A percentile compares a stretch with the other conserved stretches of the same genome.
Evolutionary conservation across 1,140 invertebrate genomes (phyloP).

Genomic region (Euschistus heros): DNA sequence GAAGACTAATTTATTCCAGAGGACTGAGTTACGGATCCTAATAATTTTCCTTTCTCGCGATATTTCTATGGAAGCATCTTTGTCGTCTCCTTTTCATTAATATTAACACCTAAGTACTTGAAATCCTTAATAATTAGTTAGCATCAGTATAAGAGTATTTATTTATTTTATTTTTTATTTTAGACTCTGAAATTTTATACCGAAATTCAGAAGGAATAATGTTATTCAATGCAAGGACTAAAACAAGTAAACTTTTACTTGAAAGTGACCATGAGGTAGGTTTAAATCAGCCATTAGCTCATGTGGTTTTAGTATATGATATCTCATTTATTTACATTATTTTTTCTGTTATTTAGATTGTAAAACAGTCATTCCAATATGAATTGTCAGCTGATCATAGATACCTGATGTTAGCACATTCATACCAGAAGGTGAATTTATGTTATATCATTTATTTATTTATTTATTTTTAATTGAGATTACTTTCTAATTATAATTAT

Average conservation of each 20-base stretch:
- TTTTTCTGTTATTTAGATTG: constrained; percentile 33
- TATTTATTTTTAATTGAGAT: constrained; percentile 9
- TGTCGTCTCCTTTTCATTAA: too few relatives aligned
- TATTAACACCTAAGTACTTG: too few relatives aligned
- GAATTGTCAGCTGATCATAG: constrained; percentile 41
- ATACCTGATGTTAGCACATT: constrained; percentile 40
- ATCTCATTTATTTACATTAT: too few relatives aligned
- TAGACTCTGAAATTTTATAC: constrained; percentile 39
- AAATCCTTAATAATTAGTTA: too few relatives aligned
- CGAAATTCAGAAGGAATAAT: constrained; percentile 21
- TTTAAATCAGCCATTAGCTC: background rate
- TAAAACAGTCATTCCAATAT: constrained; percentile 38
- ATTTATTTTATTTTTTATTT: constrained; percentile 30
- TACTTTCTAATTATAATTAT: background rate
- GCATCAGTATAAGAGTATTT: too few relatives aligned
- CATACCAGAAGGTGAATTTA: constrained; percentile 41
- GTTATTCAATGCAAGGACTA: constrained; percentile 23
- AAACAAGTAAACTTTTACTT: constrained; percentile 11
- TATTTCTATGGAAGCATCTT: too few relatives aligned
- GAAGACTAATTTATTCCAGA: too few relatives aligned
- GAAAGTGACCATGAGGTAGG: constrained; percentile 12
- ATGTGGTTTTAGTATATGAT: background rate
- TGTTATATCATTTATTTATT: too few relatives aligned
- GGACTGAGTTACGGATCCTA: too few relatives aligned
- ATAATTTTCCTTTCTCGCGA: too few relatives aligned